A percentile compares a stretch with the other conserved stretches of the same genome.
These are phyloP conservation scores for Parelbella ahira DNA, from an alignment of 2,888 invertebrate genomes.

Conservation along the genomic window DNA sequence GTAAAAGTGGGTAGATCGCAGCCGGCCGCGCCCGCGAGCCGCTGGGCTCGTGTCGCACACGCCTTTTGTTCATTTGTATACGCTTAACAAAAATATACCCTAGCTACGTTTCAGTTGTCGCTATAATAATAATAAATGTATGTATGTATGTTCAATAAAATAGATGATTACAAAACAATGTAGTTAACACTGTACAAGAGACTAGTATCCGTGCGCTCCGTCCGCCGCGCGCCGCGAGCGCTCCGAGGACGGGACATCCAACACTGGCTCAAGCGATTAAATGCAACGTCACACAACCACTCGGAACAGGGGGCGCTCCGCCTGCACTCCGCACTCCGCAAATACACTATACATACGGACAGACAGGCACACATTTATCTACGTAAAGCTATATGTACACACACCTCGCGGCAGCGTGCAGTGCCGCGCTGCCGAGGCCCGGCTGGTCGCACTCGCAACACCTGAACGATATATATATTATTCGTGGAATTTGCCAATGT, in stretches of 20 bases:
- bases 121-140: conserved; percentile 42
- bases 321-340: too few relatives aligned
- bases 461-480: too few relatives aligned
- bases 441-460: too few relatives aligned
- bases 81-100: conserved; percentile 71
- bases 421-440: too few relatives aligned
- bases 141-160: conserved; percentile 46
- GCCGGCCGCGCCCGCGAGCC: conserved; percentile 4
- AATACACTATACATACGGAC: conserved; percentile 29
- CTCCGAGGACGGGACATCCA: too few relatives aligned
- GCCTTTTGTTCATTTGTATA: too few relatives aligned
- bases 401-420: conserved; percentile 56
- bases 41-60: too few relatives aligned
- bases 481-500: too few relatives aligned
- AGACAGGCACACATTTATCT: conserved; percentile 61
- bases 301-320: too few relatives aligned
- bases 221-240: too few relatives aligned
- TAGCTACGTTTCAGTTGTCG: conserved; percentile 53
- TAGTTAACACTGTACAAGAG: conserved; percentile 66
- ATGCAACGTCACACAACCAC: conserved; percentile 16
- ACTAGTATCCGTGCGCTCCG: conserved; percentile 45
- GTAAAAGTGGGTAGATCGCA: too few relatives aligned
- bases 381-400: conserved; percentile 69
- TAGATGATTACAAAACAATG: conserved; percentile 67
- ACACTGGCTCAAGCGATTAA: conserved; percentile 13